Percentiles rank a stretch among this genome's conserved stretches.
phyloP scores from a whole-genome alignment of 1,140 invertebrate genomes.

The Drosophila watanabei region DNA sequence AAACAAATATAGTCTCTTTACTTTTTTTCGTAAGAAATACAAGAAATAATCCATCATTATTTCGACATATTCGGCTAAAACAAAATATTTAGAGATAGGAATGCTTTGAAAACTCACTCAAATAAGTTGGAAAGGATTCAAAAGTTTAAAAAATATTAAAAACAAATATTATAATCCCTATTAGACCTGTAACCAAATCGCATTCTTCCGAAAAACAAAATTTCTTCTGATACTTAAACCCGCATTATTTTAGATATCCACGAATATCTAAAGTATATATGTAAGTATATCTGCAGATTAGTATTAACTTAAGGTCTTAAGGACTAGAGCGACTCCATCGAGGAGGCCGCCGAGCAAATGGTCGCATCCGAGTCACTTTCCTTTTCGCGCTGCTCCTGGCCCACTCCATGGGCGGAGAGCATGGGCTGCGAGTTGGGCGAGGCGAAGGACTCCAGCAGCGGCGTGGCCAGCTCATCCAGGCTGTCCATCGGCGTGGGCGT shows the following conservation, averaged over 20 bases:
- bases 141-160: neutral
- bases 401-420: slow-evolving; percentile 48
- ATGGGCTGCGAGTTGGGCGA: slow-evolving; percentile 54
- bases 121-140: neutral
- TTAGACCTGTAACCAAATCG: neutral
- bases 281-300: neutral
- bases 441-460: slow-evolving; percentile 59
- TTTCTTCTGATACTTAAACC: no score
- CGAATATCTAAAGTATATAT: neutral
- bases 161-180: neutral
- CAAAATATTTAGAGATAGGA: neutral
- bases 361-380: slow-evolving; percentile 67
- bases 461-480: slow-evolving; percentile 59
- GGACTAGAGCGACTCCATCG: slow-evolving; percentile 63
- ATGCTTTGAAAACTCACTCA: neutral
- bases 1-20: no score
- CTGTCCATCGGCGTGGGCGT: slow-evolving; percentile 49
- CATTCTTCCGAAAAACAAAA: neutral
- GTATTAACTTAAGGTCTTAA: neutral
- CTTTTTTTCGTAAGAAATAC: no score
- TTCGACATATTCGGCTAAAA: neutral
- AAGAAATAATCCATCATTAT: neutral
- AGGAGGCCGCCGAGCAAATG: slow-evolving; percentile 70
- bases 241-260: no score
- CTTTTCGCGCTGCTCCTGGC: slow-evolving; percentile 12